Evolutionary conservation across 2,888 invertebrate species (phyloP).

Genomic region (Tenthredo mesomela): DNA sequence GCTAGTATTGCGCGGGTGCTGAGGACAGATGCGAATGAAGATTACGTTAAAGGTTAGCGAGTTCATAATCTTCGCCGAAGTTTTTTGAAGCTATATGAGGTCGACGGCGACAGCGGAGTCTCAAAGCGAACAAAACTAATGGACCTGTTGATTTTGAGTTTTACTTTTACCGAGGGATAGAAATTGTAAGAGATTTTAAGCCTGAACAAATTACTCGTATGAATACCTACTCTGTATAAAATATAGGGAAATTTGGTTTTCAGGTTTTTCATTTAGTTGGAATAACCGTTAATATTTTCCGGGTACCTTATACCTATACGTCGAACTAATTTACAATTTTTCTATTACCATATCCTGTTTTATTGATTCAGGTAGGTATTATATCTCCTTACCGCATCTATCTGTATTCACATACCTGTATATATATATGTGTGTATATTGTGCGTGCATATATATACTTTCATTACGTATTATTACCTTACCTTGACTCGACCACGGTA

Average conservation of each 20-base stretch:
- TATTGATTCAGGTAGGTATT: background rate
- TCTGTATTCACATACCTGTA: background rate
- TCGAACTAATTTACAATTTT: background rate
- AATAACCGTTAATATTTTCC: background rate
- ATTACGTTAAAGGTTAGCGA: conserved; percentile 1
- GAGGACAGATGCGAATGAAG: background rate
- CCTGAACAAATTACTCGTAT: no score
- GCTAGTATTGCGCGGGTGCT: background rate
- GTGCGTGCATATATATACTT: background rate
- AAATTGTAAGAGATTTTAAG: no score
- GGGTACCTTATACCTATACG: no score
- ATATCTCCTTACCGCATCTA: background rate
- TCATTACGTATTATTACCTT: conserved; percentile 8
- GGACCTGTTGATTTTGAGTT: background rate
- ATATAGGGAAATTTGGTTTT: background rate
- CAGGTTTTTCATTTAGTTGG: background rate
- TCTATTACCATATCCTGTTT: conserved; percentile 20
- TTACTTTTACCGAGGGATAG: background rate
- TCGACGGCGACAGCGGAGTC: background rate
- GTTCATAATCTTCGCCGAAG: background rate
- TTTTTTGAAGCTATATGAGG: background rate
- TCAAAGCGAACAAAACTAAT: background rate
- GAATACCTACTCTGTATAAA: background rate
- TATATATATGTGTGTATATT: background rate
- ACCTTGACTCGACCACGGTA: background rate